phyloP scores from a whole-genome alignment of 37 sponge, comb jelly and placozoan genomes.

The Haliclona indistincta region DNA sequence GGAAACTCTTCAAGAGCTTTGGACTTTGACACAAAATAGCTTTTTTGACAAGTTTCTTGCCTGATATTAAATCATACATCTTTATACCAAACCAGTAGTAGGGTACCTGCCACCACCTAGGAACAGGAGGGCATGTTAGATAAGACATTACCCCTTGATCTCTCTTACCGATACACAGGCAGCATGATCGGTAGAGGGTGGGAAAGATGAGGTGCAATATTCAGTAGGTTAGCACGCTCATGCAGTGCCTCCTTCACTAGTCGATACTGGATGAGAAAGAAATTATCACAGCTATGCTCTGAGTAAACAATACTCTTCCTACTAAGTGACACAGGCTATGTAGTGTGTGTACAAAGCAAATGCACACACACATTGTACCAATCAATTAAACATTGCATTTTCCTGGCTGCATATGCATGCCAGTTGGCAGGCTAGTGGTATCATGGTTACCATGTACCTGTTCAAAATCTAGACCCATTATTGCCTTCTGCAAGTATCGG shows the following conservation, averaged over 20 bases:
- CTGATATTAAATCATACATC: slow-evolving; percentile 95
- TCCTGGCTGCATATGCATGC: too few relatives aligned
- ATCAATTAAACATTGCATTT: too few relatives aligned
- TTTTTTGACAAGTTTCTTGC: slow-evolving; percentile 79
- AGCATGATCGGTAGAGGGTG: slow-evolving; percentile 96
- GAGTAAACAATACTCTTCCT: too few relatives aligned
- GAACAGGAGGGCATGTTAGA: too few relatives aligned
- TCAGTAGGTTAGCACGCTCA: slow-evolving; percentile 90
- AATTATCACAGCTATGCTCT: too few relatives aligned
- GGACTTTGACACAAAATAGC: slow-evolving; percentile 82
- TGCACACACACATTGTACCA: too few relatives aligned
- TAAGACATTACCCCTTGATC: too few relatives aligned
- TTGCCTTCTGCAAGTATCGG: slow-evolving; percentile 95
- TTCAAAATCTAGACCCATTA: slow-evolving; percentile 88
- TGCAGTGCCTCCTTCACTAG: slow-evolving; percentile 95
- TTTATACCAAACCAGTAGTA: slow-evolving; percentile 97
- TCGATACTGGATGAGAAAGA: too few relatives aligned
- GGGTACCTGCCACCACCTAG: slow-evolving; percentile 98
- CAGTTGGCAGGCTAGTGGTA: too few relatives aligned
- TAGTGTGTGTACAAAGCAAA: too few relatives aligned
- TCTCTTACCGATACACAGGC: slow-evolving; percentile 89
- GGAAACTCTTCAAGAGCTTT: slow-evolving; percentile 97
- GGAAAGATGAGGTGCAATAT: slow-evolving; percentile 95
- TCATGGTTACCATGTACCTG: too few relatives aligned
- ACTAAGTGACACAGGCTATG: too few relatives aligned